Evolutionary conservation across 53 echinoderm and acorn worm genomes (phyloP), one percentile per base, ranked within the genome.

Genomic region (Echinarachnius parma): DNA sequence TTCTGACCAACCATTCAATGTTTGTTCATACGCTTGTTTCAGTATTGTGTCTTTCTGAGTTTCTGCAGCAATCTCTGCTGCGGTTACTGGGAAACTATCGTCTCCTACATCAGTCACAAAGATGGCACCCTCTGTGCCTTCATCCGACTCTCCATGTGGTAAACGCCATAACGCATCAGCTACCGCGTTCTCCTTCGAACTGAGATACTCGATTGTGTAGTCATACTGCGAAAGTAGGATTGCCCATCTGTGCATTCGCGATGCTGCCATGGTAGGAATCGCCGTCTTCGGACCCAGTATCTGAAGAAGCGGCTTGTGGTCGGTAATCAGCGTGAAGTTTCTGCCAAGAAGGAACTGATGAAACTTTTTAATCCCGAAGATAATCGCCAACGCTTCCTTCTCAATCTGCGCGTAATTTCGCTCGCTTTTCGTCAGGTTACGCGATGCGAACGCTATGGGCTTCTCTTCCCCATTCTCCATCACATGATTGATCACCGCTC

Each of bases 381-480:
- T 79, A 10, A 83, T 30, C 9, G 80, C 75, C 20, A 83, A 48
- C 11, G 66, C 88, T 59, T 83, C 83, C 34, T 79, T 65, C 31
- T 83, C 75, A 21, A 83, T 61, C 60, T 88, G 88, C 8, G 83
- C 55, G 65, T 88, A 80, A 30, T 79, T 88, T 52, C 65, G 35
- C 59, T 79, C 87, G 48, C 56, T 64, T 20, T 34, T 54, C 8
- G 64, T 57, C 31, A 78, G 21, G 5, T 82, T 55, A 11, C 87
- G 78, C 18, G 82, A 82, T 7, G 82, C 87, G 26, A 82, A 77
- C 3, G 71, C 57, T 16, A 83, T 48, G 0, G 75, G 83, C 5
- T 53, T 62, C 32, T 87, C 87, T 39, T 83, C 74, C 19, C 83
- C 78, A 59, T 48, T 61, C 13, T 75, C 66, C 78, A 80, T 79